Percentiles rank a stretch among this genome's conserved stretches.
Conservation (phyloP, 2,797 vertebrate genomes). For the Xenopus petersii region DNA sequence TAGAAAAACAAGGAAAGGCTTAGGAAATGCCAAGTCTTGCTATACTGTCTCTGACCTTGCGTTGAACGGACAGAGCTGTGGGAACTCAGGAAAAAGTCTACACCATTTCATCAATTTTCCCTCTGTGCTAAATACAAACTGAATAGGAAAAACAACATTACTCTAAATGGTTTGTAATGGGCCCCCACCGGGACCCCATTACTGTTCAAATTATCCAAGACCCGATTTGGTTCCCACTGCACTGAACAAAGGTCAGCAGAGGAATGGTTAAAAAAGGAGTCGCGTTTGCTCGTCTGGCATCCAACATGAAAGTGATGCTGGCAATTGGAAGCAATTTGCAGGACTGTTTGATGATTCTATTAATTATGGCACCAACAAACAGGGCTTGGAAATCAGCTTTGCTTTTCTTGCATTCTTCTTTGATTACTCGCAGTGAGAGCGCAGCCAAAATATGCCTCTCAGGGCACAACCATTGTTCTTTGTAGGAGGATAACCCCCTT, state of each 20-base stretch:
- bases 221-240: slow-evolving; percentile 62
- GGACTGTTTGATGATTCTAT: slow-evolving; percentile 72
- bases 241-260: slow-evolving; percentile 55
- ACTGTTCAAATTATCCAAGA: slow-evolving; percentile 62
- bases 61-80: slow-evolving; percentile 12
- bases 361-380: slow-evolving; percentile 68
- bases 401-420: slow-evolving; percentile 74
- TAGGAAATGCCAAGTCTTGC: not conserved
- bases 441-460: slow-evolving; percentile 64
- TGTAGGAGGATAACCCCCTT: slow-evolving; percentile 5
- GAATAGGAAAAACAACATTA: slow-evolving; percentile 59
- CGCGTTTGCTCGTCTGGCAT: slow-evolving; percentile 65
- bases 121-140: slow-evolving; percentile 57
- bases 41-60: slow-evolving; percentile 2
- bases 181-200: slow-evolving; percentile 63
- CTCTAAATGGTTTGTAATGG: slow-evolving; percentile 59
- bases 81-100: slow-evolving; percentile 21
- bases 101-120: slow-evolving; percentile 2
- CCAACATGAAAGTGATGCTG: slow-evolving; percentile 73
- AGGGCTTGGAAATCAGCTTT: slow-evolving; percentile 72
- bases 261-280: slow-evolving; percentile 55
- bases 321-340: slow-evolving; percentile 75
- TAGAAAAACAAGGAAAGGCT: not conserved
- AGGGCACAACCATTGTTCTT: slow-evolving; percentile 62
- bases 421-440: slow-evolving; percentile 70